These are phyloP conservation scores for Acronicta aceris DNA, from an alignment of 2,888 invertebrate species.

Conservation along the genomic window DNA sequence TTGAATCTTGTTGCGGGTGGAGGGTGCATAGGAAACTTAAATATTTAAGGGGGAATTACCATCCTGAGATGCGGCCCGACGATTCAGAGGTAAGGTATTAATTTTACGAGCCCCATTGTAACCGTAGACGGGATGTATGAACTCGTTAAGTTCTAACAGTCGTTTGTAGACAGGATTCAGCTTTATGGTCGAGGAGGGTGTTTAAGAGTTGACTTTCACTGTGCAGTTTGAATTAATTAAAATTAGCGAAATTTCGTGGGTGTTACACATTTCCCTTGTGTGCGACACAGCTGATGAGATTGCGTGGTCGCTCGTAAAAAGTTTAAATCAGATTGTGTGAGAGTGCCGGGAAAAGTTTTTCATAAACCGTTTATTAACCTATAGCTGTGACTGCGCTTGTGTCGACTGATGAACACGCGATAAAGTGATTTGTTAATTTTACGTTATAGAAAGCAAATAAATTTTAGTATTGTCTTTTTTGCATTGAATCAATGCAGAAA, in stretches of 20 bases:
- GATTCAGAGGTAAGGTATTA: conserved; percentile 85
- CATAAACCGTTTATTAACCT: conserved; percentile 46
- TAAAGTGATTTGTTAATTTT: conserved; percentile 36
- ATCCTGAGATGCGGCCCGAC: conserved; percentile 77
- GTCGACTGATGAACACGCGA: conserved; percentile 24
- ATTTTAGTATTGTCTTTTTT: neutral
- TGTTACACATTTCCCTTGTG: conserved; percentile 66
- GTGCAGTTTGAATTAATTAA: conserved; percentile 82
- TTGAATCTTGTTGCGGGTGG: conserved; percentile 88
- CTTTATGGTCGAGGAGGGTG: conserved; percentile 65
- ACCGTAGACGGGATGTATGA: conserved; percentile 80
- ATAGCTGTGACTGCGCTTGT: conserved; percentile 30
- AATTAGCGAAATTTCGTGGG: conserved; percentile 74
- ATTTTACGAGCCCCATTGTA: conserved; percentile 85
- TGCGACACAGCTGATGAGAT: conserved; percentile 66
- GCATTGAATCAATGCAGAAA: neutral
- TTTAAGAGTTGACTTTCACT: conserved; percentile 67
- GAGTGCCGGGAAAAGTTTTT: conserved; percentile 56
- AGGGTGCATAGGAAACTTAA: conserved; percentile 86
- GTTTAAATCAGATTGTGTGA: conserved; percentile 69
- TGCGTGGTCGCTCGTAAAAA: conserved; percentile 72
- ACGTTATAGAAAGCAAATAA: neutral
- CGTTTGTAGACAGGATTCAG: conserved; percentile 76
- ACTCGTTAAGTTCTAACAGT: conserved; percentile 85
- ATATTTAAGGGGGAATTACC: conserved; percentile 87